Conservation (phyloP, 2,797 vertebrate genomes). For the Margarornis squamiger region DNA sequence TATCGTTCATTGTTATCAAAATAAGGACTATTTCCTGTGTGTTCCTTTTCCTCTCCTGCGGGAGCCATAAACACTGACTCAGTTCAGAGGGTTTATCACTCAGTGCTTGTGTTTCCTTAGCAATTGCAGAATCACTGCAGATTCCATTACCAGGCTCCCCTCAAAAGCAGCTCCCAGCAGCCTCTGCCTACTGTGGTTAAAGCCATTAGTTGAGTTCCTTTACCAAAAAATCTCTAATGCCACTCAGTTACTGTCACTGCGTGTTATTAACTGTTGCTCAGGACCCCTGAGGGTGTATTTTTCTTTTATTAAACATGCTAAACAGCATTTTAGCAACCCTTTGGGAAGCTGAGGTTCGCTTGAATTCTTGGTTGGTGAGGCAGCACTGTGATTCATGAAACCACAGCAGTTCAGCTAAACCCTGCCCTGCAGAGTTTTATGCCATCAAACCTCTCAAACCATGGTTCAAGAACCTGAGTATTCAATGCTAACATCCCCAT, state of each 20-base stretch:
- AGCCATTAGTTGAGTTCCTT: not conserved
- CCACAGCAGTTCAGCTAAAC: not conserved
- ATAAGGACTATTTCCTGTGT: not conserved
- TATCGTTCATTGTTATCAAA: not conserved
- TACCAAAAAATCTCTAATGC: not conserved
- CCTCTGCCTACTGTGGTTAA: not conserved
- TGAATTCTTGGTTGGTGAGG: not conserved
- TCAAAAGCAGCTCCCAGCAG: not conserved
- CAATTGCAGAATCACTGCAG: not conserved
- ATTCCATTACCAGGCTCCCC: not conserved
- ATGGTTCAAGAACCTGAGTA: not conserved
- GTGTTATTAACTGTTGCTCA: not conserved
- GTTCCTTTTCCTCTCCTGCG: not conserved
- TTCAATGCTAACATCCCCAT: not conserved
- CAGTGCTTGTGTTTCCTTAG: not conserved
- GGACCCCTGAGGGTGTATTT: not conserved
- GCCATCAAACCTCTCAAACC: not conserved
- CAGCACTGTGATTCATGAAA: conserved; percentile 20
- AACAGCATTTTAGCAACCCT: not conserved
- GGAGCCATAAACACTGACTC: not conserved
- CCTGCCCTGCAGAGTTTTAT: not conserved
- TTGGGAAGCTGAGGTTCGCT: not conserved
- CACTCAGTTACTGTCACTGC: not conserved
- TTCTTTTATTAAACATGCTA: not conserved
- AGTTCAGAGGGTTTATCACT: not conserved